Evolutionary conservation across 2,113 vertebrate species (phyloP).

Genomic region (Parus major): DNA sequence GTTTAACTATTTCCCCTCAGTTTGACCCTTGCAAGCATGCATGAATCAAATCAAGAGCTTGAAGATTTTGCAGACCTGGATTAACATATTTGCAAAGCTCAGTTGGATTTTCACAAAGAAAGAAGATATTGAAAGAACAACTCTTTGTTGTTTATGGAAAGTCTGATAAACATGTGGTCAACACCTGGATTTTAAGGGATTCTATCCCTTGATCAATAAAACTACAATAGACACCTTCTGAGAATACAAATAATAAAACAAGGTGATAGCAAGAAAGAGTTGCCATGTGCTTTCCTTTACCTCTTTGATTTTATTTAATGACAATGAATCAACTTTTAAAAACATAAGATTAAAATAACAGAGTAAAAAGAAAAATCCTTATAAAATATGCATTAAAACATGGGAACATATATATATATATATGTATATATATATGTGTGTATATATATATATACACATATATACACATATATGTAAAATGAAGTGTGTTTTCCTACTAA

Average conservation of each 20-base stretch:
- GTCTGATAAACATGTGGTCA: slow-evolving; percentile 70
- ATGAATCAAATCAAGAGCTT: slow-evolving; percentile 56
- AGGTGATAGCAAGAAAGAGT: slow-evolving; percentile 56
- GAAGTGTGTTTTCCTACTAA: background rate
- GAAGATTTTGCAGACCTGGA: slow-evolving; percentile 62
- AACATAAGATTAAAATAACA: slow-evolving; percentile 55
- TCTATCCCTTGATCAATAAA: slow-evolving; percentile 69
- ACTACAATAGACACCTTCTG: slow-evolving; percentile 55
- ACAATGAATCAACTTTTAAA: slow-evolving; percentile 37
- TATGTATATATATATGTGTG: too few species aligned
- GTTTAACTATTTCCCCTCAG: slow-evolving; percentile 41
- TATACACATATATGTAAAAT: background rate
- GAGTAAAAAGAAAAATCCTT: slow-evolving; percentile 28
- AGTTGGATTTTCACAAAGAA: slow-evolving; percentile 51
- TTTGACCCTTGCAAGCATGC: slow-evolving; percentile 35
- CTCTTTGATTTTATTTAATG: slow-evolving; percentile 45
- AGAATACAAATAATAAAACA: slow-evolving; percentile 71
- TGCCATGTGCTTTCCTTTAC: slow-evolving; percentile 63
- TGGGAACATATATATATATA: background rate
- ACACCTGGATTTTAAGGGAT: slow-evolving; percentile 70
- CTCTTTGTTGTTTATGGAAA: slow-evolving; percentile 54
- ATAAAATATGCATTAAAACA: slow-evolving; percentile 63
- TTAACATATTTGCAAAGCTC: slow-evolving; percentile 63
- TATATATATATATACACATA: too few species aligned
- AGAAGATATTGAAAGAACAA: slow-evolving; percentile 56